Percentiles rank a stretch among this genome's conserved stretches.
These are phyloP conservation scores for Plodia interpunctella DNA, from an alignment of 1,140 invertebrate species.

Conservation along the genomic window DNA sequence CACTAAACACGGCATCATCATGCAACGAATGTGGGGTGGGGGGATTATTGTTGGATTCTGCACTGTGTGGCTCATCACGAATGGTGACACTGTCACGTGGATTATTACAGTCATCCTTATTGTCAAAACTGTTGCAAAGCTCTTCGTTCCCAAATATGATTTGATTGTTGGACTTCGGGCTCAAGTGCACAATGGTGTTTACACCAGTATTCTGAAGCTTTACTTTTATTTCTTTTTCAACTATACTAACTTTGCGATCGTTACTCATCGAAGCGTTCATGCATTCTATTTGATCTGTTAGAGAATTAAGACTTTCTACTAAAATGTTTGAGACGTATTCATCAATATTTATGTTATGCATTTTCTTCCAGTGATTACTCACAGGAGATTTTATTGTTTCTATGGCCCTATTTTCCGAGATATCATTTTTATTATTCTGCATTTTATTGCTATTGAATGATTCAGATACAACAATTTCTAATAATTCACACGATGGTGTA, in stretches of 20 bases:
- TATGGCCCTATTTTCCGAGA: slow-evolving; percentile 25
- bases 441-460: slow-evolving; percentile 41
- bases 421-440: slow-evolving; percentile 26
- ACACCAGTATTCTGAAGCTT: slow-evolving; percentile 71
- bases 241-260: slow-evolving; percentile 62
- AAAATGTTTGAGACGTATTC: slow-evolving; percentile 73
- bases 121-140: slow-evolving; percentile 42
- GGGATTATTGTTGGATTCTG: slow-evolving; percentile 49
- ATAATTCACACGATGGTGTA: slow-evolving; percentile 52
- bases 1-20: slow-evolving; percentile 11
- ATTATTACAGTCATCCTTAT: slow-evolving; percentile 35
- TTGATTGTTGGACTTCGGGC: slow-evolving; percentile 67
- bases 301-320: slow-evolving; percentile 70
- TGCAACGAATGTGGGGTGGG: slow-evolving; percentile 2
- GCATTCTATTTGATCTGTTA: slow-evolving; percentile 68
- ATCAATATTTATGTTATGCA: slow-evolving; percentile 57
- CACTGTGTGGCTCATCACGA: slow-evolving; percentile 36
- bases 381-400: slow-evolving; percentile 22
- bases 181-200: slow-evolving; percentile 70
- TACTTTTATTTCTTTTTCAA: slow-evolving; percentile 76
- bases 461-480: slow-evolving; percentile 74
- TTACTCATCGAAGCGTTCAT: slow-evolving; percentile 67
- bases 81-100: slow-evolving; percentile 27
- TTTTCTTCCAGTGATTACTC: slow-evolving; percentile 23
- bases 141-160: slow-evolving; percentile 71